Evolutionary conservation across 1,140 invertebrate species (phyloP), one percentile per base, ranked within the genome.

Genomic region (Scaptomyza pallida): DNA sequence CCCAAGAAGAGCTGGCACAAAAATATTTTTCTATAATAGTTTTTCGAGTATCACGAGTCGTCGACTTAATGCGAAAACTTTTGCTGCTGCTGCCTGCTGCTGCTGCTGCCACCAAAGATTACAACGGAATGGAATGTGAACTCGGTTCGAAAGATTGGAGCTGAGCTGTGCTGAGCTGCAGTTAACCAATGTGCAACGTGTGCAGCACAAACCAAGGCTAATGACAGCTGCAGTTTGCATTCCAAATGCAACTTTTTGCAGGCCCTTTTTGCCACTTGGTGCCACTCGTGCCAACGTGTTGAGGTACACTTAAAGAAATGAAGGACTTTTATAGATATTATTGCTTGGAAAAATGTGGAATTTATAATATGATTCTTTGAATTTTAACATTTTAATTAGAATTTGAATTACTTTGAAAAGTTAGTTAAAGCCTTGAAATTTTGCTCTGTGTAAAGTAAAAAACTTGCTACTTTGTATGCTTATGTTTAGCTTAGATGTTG

Each of bases 11-110:
- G 77, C 63, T 59, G 71, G 62, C 41, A n/a, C n/a, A 70, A 74
- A 86, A 85, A 86, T 86, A 85, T 85, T 85, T 81, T 85, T 86
- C 81, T 85, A 85, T 86, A 85, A 86, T 86, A 85, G 81, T 86
- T 86, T 83, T 86, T 80, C 69, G 77, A 85, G 81, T 86, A 86
- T 85, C 74, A 80, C 80, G 68, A 68, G 72, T 55, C 77, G 72
- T 55, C 77, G 57, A 86, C 63, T 72, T 85, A 85, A 86, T 85
- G 81, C 81, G 77, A 86, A 85, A 85, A 86, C 64, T 85, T 85
- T 86, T 52, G n/a, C n/a, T n/a, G n/a, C n/a, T n/a, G n/a, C n/a
- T n/a, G n/a, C n/a, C n/a, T n/a, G n/a, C n/a, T n/a, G n/a, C n/a
- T n/a, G n/a, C n/a, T n/a, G n/a, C n/a, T n/a, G 12, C 33, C 56